Evolutionary conservation across 2,888 invertebrate genomes (phyloP).

Genomic region (Tridacna crocea): DNA sequence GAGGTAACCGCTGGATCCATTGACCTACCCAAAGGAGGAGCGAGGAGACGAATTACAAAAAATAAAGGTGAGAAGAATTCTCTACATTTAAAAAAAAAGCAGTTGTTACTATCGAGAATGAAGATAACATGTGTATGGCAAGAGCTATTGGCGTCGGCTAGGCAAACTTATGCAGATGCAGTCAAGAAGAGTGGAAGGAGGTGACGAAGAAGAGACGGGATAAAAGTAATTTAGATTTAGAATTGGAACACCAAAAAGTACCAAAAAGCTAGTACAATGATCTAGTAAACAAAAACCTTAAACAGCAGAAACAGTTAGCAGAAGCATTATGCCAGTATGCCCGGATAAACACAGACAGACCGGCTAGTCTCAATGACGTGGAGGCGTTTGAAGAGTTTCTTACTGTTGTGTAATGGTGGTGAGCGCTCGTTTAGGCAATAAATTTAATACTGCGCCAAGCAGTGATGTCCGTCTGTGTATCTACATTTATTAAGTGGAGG

Average conservation of each 20-base stretch:
- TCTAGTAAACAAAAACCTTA: background rate
- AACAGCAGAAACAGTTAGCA: slow-evolving; percentile 33
- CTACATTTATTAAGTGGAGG: too few relatives aligned
- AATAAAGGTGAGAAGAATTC: background rate
- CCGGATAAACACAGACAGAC: too few relatives aligned
- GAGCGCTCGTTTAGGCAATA: too few relatives aligned
- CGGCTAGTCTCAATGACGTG: too few relatives aligned
- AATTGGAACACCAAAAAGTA: slow-evolving; percentile 25
- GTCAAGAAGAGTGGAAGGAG: slow-evolving; percentile 12
- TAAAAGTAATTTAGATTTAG: slow-evolving; percentile 26
- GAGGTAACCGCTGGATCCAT: slow-evolving; percentile 38
- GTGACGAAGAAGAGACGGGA: background rate
- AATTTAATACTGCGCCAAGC: too few relatives aligned
- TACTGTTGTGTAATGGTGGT: too few relatives aligned
- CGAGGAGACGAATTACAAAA: slow-evolving; percentile 19
- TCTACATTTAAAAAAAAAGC: background rate
- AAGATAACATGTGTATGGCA: slow-evolving; percentile 20
- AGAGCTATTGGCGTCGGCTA: slow-evolving; percentile 28
- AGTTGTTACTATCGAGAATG: background rate
- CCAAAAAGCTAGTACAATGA: slow-evolving; percentile 19
- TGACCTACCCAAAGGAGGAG: slow-evolving; percentile 47
- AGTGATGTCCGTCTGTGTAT: too few relatives aligned
- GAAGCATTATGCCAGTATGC: slow-evolving; percentile 29
- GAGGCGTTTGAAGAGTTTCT: too few relatives aligned
- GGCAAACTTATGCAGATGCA: slow-evolving; percentile 1